Conservation (phyloP, 2,797 vertebrate genomes). For the Silurus aristotelis region DNA sequence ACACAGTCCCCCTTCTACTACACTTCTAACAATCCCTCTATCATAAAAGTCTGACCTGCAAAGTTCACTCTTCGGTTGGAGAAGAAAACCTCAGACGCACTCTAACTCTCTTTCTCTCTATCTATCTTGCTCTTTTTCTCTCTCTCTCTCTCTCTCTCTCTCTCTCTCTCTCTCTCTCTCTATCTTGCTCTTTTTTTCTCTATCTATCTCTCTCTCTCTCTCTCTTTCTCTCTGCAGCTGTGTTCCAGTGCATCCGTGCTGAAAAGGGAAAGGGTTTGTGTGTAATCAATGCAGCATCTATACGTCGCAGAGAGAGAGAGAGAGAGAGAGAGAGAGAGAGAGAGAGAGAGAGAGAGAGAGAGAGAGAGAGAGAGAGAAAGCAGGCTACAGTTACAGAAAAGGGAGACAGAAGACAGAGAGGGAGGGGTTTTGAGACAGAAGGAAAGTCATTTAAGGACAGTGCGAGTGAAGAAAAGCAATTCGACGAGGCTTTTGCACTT, state of each 20-base stretch:
- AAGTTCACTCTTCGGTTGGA: slow-evolving; percentile 51
- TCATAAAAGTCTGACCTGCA: slow-evolving; percentile 24
- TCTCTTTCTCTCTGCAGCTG: slow-evolving; percentile 54
- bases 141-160: not conserved
- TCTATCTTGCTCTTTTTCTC: not conserved
- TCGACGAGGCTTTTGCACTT: slow-evolving; percentile 52
- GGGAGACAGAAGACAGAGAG: slow-evolving; percentile 57
- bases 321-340: slow-evolving; percentile 43
- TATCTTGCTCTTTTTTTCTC: not conserved
- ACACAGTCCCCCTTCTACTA: slow-evolving; percentile 39
- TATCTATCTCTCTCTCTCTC: not conserved
- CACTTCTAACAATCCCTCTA: slow-evolving; percentile 40
- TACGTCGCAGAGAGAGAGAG: slow-evolving; percentile 72
- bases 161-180: not conserved
- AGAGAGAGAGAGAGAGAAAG: slow-evolving; percentile 64
- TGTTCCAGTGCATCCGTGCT: slow-evolving; percentile 71
- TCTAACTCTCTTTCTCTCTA: slow-evolving; percentile 19
- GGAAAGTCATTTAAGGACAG: slow-evolving; percentile 79
- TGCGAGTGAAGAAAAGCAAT: slow-evolving; percentile 72
- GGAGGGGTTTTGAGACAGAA: slow-evolving; percentile 67
- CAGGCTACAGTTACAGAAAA: slow-evolving; percentile 80
- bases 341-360: slow-evolving; percentile 46
- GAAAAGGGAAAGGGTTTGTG: slow-evolving; percentile 73
- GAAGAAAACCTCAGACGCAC: not conserved
- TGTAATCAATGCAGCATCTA: slow-evolving; percentile 81